Conservation (phyloP, 1,140 invertebrate species). For the Lutraria rhynchaena region DNA sequence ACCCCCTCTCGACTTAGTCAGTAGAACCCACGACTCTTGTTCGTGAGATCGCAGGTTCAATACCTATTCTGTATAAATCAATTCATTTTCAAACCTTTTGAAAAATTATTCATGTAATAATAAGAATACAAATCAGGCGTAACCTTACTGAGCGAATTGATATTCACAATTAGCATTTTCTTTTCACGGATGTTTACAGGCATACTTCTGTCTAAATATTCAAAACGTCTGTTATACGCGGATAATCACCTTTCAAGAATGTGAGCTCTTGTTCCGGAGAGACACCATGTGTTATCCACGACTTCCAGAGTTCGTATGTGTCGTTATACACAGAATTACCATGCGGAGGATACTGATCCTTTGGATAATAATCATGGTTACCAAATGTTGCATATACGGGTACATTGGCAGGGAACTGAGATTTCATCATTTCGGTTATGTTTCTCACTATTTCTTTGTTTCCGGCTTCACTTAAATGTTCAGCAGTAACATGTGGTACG, state of each 20-base stretch:
- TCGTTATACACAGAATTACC: conserved; percentile 60
- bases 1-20: too few species aligned
- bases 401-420: conserved; percentile 51
- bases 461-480: conserved; percentile 36
- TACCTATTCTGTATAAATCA: too few species aligned
- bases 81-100: too few species aligned
- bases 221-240: too few species aligned
- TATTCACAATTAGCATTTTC: too few species aligned
- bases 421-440: conserved; percentile 58
- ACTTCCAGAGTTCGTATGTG: conserved; percentile 60
- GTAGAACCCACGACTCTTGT: too few species aligned
- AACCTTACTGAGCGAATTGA: too few species aligned
- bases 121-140: too few species aligned
- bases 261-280: conserved; percentile 31
- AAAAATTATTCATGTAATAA: too few species aligned
- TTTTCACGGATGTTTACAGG: too few species aligned
- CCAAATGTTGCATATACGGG: conserved; percentile 64
- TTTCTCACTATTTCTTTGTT: conserved; percentile 66
- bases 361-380: conserved; percentile 70
- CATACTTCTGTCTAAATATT: too few species aligned
- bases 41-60: too few species aligned
- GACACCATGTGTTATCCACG: conserved; percentile 53
- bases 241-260: conserved; percentile 68
- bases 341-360: conserved; percentile 55
- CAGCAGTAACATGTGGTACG: conserved; percentile 63